Base-by-base conservation (phyloP, 2,888 invertebrate species). In the Sarcophaga caerulescens region DNA sequence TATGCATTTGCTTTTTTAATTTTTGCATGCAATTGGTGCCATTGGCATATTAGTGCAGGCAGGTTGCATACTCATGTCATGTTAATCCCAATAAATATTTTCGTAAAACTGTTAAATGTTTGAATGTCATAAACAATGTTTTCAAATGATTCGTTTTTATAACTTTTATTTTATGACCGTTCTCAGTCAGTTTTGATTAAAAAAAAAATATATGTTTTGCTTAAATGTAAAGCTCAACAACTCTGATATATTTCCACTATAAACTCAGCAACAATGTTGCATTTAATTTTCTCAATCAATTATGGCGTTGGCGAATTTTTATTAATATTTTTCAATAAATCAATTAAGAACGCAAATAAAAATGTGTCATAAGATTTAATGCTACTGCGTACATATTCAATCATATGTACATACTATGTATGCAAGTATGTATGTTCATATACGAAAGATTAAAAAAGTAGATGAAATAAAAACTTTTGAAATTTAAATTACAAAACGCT, bases 1-100 rank as follows among this genome's bases (percentile, higher is more conserved):
- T 86, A 78, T 78, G 86, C 81, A 78, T 81, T 77, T 25, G 25
- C 35, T 10, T 10, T 83, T 84, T 84, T 86, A 78, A 69, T 78
- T 77, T 84, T 86, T 86, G 86, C 86, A 86, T 86, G 86, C 81
- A 84, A 86, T 78, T 84, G 78, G 68, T 75, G 77, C 65, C 65
- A 75, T 66, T 70, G 84, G 75, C 70, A 75, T 84, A 75, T 79
- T 84, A 75, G 69, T 75, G 65, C 74, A 70, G 69, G 81, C 74
- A 81, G 84, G 81, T 84, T 80, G 66, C 69, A 21, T 21, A 21
- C 19, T 12, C 65, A 76, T 45, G 57, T 17, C 4, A 52, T 52
- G 3, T 52, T 52, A 78, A 59, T 69, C 17, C 19, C 45, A 63
- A 63, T 19, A 69, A 52, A 71, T 83, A 79, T 79, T 84, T 79